Base-by-base conservation (phyloP, 2,797 vertebrate species). In the Lagodon rhomboides region DNA sequence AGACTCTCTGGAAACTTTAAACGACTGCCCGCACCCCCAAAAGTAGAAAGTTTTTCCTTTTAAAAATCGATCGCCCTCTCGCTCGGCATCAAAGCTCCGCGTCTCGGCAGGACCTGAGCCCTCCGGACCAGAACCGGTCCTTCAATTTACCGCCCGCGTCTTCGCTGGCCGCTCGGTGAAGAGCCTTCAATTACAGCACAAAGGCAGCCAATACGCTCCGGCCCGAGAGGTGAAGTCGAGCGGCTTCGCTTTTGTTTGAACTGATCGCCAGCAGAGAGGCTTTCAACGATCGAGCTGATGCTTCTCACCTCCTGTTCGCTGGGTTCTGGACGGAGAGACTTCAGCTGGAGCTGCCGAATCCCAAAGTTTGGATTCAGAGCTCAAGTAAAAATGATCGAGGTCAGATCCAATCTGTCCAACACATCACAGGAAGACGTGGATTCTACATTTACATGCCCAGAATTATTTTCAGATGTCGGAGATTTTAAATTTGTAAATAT, bases 121-220 rank as follows among this genome's bases (percentile, higher is more conserved):
- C 68, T 55, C 67, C 13, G 12, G 84, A 73, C 69, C 75, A 65
- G 66, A 77, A 73, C 75, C 83, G 54, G 63, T 68, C 72, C 50
- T 56, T 68, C 74, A 81, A 58, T 89, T 71, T 76, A 77, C 70
- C 3, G 44, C 17, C 54, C 1, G 6, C 12, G 44, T 5, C 34
- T 67, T 56, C 30, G 46, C 63, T 34, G n/a, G 6, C 22, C 5
- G 17, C 53, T 56, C 49, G 0, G 8, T 54, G 41, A 30, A 44
- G 18, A 66, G 34, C 22, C 50, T 58, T 80, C 73, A 59, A 73
- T 80, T 73, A 61, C 46, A 38, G 63, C 50, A 44, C 71, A 69
- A 44, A 82, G 69, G 13, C 7, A 3, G 71, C 18, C 0, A 4
- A 13, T 46, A 0, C 20, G 64, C 41, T 44, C 50, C 4, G 20